Percentiles rank a stretch among this genome's conserved stretches.
These are phyloP conservation scores for Altica lythri DNA, from an alignment of 2,888 invertebrate species.

Conservation along the genomic window DNA sequence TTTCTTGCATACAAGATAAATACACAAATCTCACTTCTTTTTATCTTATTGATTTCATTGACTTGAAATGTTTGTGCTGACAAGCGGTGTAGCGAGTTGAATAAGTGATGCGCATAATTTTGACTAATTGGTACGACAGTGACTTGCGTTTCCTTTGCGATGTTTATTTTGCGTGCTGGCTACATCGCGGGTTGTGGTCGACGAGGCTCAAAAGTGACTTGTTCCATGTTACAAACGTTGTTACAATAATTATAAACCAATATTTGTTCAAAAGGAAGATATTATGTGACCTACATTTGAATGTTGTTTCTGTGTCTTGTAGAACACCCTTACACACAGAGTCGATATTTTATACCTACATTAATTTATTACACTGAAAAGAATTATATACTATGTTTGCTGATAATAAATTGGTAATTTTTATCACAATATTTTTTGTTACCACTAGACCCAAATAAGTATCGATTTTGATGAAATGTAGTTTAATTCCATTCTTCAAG, in stretches of 20 bases:
- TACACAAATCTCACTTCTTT: no score
- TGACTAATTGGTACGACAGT: conserved; percentile 22
- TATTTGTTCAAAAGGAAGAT: conserved; percentile 7
- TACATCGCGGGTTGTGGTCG: background rate
- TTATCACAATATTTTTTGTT: no score
- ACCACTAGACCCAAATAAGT: no score
- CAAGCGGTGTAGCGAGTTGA: background rate
- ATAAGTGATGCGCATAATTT: conserved; percentile 29
- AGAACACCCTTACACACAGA: no score
- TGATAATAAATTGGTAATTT: no score
- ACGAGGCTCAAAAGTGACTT: background rate
- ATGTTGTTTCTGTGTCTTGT: no score
- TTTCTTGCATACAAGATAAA: no score
- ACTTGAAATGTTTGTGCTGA: conserved; percentile 6
- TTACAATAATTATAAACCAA: conserved; percentile 12
- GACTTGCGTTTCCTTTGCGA: conserved; percentile 21
- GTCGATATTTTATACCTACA: no score
- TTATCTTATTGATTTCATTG: background rate
- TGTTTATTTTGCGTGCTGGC: conserved; percentile 26
- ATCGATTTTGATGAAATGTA: no score
- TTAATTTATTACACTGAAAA: no score
- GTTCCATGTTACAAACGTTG: conserved; percentile 5
- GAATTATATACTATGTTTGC: no score
- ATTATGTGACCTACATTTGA: background rate
- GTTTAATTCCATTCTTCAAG: no score